phyloP scores from a whole-genome alignment of 2,888 invertebrate genomes.

The Alitta virens region DNA sequence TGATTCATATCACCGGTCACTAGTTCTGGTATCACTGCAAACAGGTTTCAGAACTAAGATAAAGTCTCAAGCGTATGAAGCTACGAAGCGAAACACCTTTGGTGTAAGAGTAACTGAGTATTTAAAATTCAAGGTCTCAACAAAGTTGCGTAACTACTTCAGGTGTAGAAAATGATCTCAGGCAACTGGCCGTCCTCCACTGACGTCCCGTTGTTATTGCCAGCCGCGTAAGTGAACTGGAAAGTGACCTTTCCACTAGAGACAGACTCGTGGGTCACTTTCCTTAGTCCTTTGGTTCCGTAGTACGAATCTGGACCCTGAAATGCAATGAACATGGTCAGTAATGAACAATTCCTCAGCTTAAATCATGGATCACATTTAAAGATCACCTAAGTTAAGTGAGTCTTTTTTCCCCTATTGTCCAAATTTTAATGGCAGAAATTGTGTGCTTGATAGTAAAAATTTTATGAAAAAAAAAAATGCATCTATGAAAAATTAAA shows the following conservation, averaged over 20 bases:
- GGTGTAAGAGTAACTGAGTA: too few relatives aligned
- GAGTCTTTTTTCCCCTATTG: too few relatives aligned
- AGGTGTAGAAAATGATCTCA: conserved; percentile 76
- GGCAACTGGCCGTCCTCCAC: conserved; percentile 86
- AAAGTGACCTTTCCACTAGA: conserved; percentile 76
- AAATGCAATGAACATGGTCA: conserved; percentile 23
- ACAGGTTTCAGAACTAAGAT: too few relatives aligned
- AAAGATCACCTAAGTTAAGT: too few relatives aligned
- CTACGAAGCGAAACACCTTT: too few relatives aligned
- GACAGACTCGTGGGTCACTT: conserved; percentile 73
- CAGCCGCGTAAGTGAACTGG: conserved; percentile 80
- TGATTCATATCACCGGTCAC: too few relatives aligned
- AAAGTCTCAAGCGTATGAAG: too few relatives aligned
- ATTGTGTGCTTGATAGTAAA: not conserved
- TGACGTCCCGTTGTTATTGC: conserved; percentile 81
- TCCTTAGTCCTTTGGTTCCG: conserved; percentile 76
- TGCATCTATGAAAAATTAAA: not conserved
- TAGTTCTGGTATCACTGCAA: too few relatives aligned
- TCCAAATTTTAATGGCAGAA: not conserved
- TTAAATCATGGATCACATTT: too few relatives aligned
- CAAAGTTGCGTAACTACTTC: conserved; percentile 14
- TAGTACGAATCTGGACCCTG: conserved; percentile 86
- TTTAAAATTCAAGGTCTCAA: not conserved
- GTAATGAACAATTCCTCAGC: too few relatives aligned
- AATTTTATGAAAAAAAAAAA: not conserved